Base-by-base conservation (phyloP, 2,113 vertebrate species). In the Rallus limicola region DNA sequence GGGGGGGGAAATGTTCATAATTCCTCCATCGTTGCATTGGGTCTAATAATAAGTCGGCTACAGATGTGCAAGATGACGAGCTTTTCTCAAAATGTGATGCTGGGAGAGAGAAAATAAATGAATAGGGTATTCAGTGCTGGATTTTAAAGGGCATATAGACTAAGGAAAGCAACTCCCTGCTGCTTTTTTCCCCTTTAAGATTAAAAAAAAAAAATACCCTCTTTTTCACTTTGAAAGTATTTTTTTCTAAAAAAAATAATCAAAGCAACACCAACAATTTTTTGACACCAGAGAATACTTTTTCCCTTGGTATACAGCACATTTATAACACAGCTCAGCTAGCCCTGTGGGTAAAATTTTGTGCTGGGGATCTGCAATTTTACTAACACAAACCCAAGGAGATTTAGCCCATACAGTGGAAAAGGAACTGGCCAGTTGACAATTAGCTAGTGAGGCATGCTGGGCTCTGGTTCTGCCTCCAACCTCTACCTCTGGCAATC, bases 181-280 rank as follows among this genome's bases (percentile, higher is more conserved):
- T 96, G 95, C 40, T 92, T 94, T 92, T 96, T 93, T 93, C 70
- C 91, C 91, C 96, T 97, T 96, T 97, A 96, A 96, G 90, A 97
- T 92, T 20, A 25, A 42, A 62, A 90, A 82, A 93, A 96, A 92
- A 86, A 93, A 93, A 93, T 90, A 83, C 70, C 83, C 78, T 92
- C 65, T 94, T 85, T 91, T 89, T 95, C 94, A 91, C 97, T 98
- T 97, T 98, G 97, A 98, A 98, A 97, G 90, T 96, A 78, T 94
- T 97, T 97, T 96, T 96, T 95, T 81, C 72, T 85, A 42, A 65
- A 86, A 93, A 92, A 93, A 92, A 95, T 90, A 97, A 97, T 95
- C 93, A 98, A 97, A 98, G 96, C 72, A 88, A 82, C 53, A 88
- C 90, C 94, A 95, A 95, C 94, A 94, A 75, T 92, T 89, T 94